phyloP scores from a whole-genome alignment of 2,113 vertebrate genomes.

The Hydrochoerus hydrochaeris region DNA sequence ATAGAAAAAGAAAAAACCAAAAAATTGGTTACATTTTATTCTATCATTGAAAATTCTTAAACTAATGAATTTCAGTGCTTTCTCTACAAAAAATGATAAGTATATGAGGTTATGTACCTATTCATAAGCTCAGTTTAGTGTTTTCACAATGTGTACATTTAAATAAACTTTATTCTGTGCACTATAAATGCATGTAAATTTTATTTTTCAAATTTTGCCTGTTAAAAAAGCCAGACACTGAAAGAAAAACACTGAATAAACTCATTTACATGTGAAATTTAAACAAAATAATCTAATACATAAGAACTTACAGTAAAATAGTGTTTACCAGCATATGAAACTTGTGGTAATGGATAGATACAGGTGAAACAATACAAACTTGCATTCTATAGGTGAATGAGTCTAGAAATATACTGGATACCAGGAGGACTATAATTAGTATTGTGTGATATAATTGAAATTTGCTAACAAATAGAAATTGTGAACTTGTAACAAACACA shows the following conservation, averaged over 20 bases:
- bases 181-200: not conserved
- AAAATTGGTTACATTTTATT: not conserved
- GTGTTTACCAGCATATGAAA: not conserved
- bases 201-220: not conserved
- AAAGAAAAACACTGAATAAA: not conserved
- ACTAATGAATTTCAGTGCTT: not conserved
- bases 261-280: not conserved
- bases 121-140: not conserved
- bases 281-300: not conserved
- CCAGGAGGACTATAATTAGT: not conserved
- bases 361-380: not conserved
- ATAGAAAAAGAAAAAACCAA: not conserved
- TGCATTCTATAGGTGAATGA: not conserved
- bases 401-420: not conserved
- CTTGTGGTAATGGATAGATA: not conserved
- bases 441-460: not conserved
- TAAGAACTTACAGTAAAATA: not conserved
- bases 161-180: not conserved
- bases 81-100: not conserved
- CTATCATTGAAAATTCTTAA: not conserved
- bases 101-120: not conserved
- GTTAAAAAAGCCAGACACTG: not conserved
- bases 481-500: not conserved
- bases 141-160: not conserved
- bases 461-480: not conserved